Evolutionary conservation across 1,140 invertebrate species (phyloP).

Genomic region (Bombus fervidus): DNA sequence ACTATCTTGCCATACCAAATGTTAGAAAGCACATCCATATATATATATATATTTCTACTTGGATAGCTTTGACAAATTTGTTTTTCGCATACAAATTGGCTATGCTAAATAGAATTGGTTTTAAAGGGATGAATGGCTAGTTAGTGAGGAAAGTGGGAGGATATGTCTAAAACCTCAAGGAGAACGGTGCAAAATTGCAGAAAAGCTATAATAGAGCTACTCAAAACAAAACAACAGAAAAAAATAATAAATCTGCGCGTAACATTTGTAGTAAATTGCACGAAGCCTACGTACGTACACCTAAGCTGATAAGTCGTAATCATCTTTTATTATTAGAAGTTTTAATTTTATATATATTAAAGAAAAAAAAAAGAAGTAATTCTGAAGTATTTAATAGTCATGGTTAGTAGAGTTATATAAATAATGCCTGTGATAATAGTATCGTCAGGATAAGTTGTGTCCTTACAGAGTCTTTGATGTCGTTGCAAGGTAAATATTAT

Average conservation of each 20-base stretch:
- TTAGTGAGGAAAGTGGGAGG: neutral
- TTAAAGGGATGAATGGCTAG: neutral
- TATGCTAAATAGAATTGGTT: constrained; percentile 15
- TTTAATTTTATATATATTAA: constrained; percentile 81
- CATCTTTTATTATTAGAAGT: constrained; percentile 79
- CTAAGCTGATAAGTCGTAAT: constrained; percentile 74
- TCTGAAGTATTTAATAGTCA: constrained; percentile 81
- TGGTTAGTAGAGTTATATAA: constrained; percentile 82
- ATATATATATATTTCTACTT: constrained; percentile 71
- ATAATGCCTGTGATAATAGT: constrained; percentile 84
- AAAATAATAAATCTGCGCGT: constrained; percentile 54
- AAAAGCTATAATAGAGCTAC: constrained; percentile 42
- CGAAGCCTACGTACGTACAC: constrained; percentile 74
- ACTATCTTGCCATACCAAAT: constrained; percentile 80
- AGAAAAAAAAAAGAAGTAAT: constrained; percentile 74
- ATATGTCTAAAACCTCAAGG: neutral
- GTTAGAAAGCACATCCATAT: constrained; percentile 73
- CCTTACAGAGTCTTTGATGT: constrained; percentile 83
- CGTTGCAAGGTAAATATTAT: constrained; percentile 81
- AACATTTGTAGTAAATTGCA: constrained; percentile 68
- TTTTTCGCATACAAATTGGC: constrained; percentile 63
- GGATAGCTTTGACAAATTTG: constrained; percentile 71
- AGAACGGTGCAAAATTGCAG: constrained; percentile 23
- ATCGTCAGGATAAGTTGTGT: constrained; percentile 84
- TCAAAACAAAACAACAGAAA: constrained; percentile 26